Base-by-base conservation (phyloP, 2,113 vertebrate genomes). In the Platysteira castanea region DNA sequence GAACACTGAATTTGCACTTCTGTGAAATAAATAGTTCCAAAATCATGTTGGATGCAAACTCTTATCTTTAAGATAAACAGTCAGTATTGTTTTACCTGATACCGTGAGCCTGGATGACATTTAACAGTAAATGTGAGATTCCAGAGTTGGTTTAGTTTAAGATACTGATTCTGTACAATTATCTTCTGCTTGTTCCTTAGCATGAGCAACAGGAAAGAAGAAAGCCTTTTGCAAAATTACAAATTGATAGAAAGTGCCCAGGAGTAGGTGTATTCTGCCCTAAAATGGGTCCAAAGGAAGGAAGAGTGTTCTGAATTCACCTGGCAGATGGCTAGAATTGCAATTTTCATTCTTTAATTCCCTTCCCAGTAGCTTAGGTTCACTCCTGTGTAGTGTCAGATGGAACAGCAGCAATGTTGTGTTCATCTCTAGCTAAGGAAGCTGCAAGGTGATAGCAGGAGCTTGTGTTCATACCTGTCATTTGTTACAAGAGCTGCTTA, bases 51-150 rank as follows among this genome's bases (percentile, higher is more conserved):
- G n/a, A 91, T 21, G 10, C 61, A 44, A 87, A 54, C n/a, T 69
- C 94, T 39, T 80, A 18, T 69, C 23, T 70, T 79, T 20, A 63
- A 60, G 33, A 22, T 70, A 73, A 69, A 84, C 28, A 57, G 20
- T 47, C 57, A 59, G 2, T 87, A 52, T n/a, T 82, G 31, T 52
- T 76, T 87, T 76, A 69, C 13, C 21, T 67, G 61, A 7, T 83
- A 41, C 1, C 0, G 0, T 65, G 60, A 75, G 35, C 10, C 30
- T 57, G 35, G 35, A 65, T 54, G 57, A 12, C 28, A 33, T 75
- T 57, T 35, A 75, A 30, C 20, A 30, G 30, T 49, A 49, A 63
- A 68, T 61, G 9, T n/a, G 54, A 37, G 16, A 21, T 81, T 50
- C n/a, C 12, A 37, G 15, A 73, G 9, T 56, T 75, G 35, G 12